Percentiles rank a stretch among this genome's conserved stretches.
Evolutionary conservation across 1,140 invertebrate genomes (phyloP).

Genomic region (Saxidomus purpurata): DNA sequence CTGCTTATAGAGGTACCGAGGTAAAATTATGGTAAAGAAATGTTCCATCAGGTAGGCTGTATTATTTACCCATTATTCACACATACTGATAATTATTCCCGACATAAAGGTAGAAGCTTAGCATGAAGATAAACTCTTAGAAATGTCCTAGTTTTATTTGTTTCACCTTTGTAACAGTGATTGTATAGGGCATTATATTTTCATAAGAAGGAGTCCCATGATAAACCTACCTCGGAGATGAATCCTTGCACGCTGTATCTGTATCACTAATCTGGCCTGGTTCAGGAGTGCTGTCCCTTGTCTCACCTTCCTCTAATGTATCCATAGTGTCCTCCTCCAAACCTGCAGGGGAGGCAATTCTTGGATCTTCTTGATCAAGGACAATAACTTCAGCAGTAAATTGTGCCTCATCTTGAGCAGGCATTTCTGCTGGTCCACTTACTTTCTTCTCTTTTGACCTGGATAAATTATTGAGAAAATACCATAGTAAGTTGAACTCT

Average conservation of each 20-base stretch:
- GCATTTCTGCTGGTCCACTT: not conserved
- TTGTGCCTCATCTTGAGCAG: not conserved
- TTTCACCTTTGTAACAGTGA: too few relatives aligned
- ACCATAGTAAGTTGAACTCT: too few relatives aligned
- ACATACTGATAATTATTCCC: too few relatives aligned
- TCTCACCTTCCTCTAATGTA: constrained; percentile 39
- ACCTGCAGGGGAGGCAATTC: constrained; percentile 49
- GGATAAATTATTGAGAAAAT: not conserved
- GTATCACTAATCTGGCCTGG: constrained; percentile 59
- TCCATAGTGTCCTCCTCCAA: not conserved
- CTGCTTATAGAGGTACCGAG: too few relatives aligned
- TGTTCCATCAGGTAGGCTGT: too few relatives aligned
- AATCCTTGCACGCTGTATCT: constrained; percentile 16
- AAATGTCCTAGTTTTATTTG: too few relatives aligned
- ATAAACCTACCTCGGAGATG: not conserved
- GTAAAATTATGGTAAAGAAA: too few relatives aligned
- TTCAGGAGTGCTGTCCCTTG: constrained; percentile 61
- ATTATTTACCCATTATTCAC: too few relatives aligned
- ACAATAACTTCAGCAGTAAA: not conserved
- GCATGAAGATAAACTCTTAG: too few relatives aligned
- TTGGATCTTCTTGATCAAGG: not conserved
- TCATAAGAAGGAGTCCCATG: too few relatives aligned
- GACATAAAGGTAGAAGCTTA: too few relatives aligned
- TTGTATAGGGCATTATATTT: too few relatives aligned
- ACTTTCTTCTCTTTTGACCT: constrained; percentile 16